phyloP scores from a whole-genome alignment of 2,888 invertebrate species.

The Hedya salicella region DNA sequence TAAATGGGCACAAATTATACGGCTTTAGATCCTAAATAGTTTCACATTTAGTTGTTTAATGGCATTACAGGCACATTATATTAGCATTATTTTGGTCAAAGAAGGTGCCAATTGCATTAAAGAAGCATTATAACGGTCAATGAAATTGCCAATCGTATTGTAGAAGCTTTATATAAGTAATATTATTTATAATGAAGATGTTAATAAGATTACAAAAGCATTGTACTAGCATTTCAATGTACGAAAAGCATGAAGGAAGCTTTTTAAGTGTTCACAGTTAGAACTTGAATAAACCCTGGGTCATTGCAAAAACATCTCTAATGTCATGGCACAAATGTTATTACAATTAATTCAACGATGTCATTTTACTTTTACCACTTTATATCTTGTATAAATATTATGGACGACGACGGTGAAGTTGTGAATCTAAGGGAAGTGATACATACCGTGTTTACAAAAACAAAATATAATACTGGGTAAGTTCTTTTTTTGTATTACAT shows the following conservation, averaged over 20 bases:
- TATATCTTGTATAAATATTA: no score
- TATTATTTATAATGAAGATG: no score
- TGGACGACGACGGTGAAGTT: background rate
- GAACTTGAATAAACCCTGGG: background rate
- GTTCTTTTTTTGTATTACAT: background rate
- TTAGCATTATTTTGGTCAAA: background rate
- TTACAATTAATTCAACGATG: no score
- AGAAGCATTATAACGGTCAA: background rate
- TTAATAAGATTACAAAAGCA: background rate
- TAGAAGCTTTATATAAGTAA: background rate
- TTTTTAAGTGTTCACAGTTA: slow-evolving; percentile 1
- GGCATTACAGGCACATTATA: no score
- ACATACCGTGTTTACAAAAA: background rate
- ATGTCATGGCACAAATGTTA: background rate
- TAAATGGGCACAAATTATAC: no score
- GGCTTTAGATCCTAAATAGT: no score
- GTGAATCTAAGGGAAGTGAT: background rate
- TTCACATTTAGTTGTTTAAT: no score
- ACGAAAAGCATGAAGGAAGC: background rate
- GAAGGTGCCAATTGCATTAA: background rate
- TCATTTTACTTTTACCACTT: no score
- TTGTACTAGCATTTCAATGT: background rate
- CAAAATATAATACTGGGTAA: background rate
- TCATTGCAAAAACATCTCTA: slow-evolving; percentile 4
- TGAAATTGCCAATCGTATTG: background rate